Evolutionary conservation across 2,888 invertebrate species (phyloP), one percentile per base, ranked within the genome.

Genomic region (Thecophora atra): DNA sequence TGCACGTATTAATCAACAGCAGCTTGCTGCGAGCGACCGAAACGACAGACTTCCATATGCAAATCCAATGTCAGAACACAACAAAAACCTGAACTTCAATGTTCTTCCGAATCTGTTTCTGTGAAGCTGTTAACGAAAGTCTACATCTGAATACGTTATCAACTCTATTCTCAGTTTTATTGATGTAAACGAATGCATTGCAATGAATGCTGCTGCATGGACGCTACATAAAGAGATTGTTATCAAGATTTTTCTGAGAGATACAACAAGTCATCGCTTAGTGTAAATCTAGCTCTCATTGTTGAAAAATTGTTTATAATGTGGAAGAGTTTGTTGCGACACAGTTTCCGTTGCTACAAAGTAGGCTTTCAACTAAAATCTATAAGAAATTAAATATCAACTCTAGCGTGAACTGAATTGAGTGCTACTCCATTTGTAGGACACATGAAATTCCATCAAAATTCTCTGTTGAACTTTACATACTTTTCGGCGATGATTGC

Each of bases 361-460:
- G 54, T 15, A 44, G 21, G 17, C 19, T 11, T 42, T 37, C 44
- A 54, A 67, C 28, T 28, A 47, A 51, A 17, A 26, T 8, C 21
- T 44, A 66, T 52, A 51, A 28, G 26, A 65, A 30, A 52, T 17
- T 1, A 37, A 19, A 19, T 15, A 47, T 47, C 15, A 17, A 21
- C 26, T 64, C 64, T 24, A 47, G 47, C 26, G 24, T 64, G 47
- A 64, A n/a, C 64, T 44, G 47, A 47, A 19, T 47, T 13, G 13
- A 37, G 54, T 42, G 66, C 73, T 77, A 76, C 79, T 80, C 76
- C 79, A 76, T 80, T 82, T 83, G 82, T 82, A 83, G 83, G 82
- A 82, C 79, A 83, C 82, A 83, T 83, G 83, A 83, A 83, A 82
- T 82, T 82, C 81, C 79, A 82, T 82, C 74, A 75, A 72, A 30